Evolutionary conservation across 1,140 invertebrate genomes (phyloP).

Genomic region (Ganaspis sp.): DNA sequence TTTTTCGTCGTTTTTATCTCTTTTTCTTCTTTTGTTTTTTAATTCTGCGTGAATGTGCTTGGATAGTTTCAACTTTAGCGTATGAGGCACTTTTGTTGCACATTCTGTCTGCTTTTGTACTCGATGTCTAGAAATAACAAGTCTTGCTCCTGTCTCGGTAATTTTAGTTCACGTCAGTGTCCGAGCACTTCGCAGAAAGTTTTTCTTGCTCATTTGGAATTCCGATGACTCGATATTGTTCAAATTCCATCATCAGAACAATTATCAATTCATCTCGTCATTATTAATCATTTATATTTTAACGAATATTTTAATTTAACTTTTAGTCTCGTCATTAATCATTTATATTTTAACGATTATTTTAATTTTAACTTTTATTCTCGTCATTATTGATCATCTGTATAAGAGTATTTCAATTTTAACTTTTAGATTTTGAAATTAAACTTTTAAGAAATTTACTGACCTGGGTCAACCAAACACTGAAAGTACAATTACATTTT

Average conservation of each 20-base stretch:
- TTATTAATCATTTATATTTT: too few species aligned
- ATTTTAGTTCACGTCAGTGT: slow-evolving; percentile 16
- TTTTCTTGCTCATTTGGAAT: slow-evolving; percentile 10
- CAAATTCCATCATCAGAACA: neutral
- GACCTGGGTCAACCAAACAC: too few species aligned
- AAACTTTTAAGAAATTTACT: too few species aligned
- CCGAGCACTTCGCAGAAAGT: neutral
- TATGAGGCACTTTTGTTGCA: slow-evolving; percentile 5
- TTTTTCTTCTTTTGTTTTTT: neutral
- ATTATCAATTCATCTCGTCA: neutral
- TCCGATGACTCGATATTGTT: slow-evolving; percentile 13
- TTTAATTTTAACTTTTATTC: too few species aligned
- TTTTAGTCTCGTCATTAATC: too few species aligned
- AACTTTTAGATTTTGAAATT: too few species aligned
- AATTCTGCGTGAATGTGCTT: neutral
- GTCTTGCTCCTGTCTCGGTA: neutral
- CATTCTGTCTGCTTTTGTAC: slow-evolving; percentile 4
- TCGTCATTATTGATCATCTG: too few species aligned
- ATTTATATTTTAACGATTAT: too few species aligned
- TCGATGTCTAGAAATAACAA: neutral
- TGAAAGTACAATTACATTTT: too few species aligned
- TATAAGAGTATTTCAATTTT: too few species aligned
- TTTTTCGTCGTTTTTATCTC: too few species aligned
- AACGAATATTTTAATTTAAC: too few species aligned
- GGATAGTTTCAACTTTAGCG: neutral